These are phyloP conservation scores for Anastrepha ludens DNA, from an alignment of 1,140 invertebrate species.

Conservation along the genomic window DNA sequence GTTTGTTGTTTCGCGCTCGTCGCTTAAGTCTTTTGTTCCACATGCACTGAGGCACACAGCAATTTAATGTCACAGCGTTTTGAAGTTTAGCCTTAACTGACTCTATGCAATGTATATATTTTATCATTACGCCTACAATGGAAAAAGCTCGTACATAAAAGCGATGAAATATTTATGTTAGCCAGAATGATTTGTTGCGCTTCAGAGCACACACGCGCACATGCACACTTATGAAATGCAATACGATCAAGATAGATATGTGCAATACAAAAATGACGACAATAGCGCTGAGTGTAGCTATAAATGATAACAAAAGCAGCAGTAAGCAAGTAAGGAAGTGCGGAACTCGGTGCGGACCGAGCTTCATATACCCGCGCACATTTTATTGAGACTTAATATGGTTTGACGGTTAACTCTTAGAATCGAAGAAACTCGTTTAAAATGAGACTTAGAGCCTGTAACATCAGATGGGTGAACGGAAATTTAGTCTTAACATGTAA, in stretches of 20 bases:
- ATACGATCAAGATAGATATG: neutral
- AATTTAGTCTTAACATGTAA: too few relatives aligned
- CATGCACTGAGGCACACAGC: neutral
- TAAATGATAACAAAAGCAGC: neutral
- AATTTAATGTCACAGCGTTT: neutral
- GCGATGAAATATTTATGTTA: constrained; percentile 1
- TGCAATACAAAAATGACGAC: neutral
- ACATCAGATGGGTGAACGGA: too few relatives aligned
- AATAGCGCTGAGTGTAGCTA: neutral
- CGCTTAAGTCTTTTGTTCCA: constrained; percentile 51
- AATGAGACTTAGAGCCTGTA: too few relatives aligned
- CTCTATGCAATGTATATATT: constrained; percentile 31
- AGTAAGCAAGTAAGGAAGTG: neutral
- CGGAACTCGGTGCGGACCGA: neutral
- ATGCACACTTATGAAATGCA: neutral
- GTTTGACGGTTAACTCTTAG: too few relatives aligned
- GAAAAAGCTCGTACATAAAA: neutral
- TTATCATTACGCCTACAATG: neutral
- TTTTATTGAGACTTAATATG: too few relatives aligned
- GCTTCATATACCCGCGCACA: too few relatives aligned
- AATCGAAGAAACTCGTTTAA: too few relatives aligned
- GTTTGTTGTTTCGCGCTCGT: neutral
- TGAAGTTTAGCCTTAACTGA: constrained; percentile 38
- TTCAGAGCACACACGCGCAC: constrained; percentile 6
- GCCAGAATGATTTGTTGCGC: constrained; percentile 34